Base-by-base conservation (phyloP, 2,797 vertebrate genomes). In the Naso thynnoides region DNA sequence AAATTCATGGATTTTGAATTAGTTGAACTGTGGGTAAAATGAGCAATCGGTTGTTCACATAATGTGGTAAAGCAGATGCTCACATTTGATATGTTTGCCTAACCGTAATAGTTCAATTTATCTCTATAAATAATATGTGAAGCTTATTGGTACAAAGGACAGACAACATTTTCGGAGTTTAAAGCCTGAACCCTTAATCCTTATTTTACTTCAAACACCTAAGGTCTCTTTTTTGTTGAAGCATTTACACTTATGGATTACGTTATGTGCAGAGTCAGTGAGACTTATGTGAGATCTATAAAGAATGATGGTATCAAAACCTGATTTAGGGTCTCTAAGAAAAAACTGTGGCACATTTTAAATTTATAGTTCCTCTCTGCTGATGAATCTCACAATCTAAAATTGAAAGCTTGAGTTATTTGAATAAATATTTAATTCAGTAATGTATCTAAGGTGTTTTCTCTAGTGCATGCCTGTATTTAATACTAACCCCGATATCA, bases 251-350 rank as follows among this genome's bases (percentile, higher is more conserved):
- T 16, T 57, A 10, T 39, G 64, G 70, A 69, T 82, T 70, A 58
- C 44, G 24, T 73, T 44, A 68, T 63, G 58, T 38, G 71, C 33
- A 42, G 53, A 68, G 70, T 65, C 69, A 66, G 52, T 13, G 42
- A 78, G 64, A 77, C 50, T 74, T 68, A 66, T 57, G 63, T 54
- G 36, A 44, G 58, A 81, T 81, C 75, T 61, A 67, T 64, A 76
- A 63, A 15, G 14, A 82, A 45, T 0, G 11, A 56, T 14, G 13
- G 26, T 59, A 67, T 55, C 53, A 76, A 76, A 81, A 84, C 65
- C 18, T 44, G 11, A 77, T 50, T 73, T 48, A 2, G 23, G 18
- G 56, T 55, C 57, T 68, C 49, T 31, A 47, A 61, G 47, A 55
- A 39, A 52, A 78, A 67, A 72, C 23, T 44, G n/a, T 60, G 55